Percentiles rank a stretch among this genome's conserved stretches.
Conservation (phyloP, 37 sponge, comb jelly and placozoan genomes). For the Ianthella basta region DNA sequence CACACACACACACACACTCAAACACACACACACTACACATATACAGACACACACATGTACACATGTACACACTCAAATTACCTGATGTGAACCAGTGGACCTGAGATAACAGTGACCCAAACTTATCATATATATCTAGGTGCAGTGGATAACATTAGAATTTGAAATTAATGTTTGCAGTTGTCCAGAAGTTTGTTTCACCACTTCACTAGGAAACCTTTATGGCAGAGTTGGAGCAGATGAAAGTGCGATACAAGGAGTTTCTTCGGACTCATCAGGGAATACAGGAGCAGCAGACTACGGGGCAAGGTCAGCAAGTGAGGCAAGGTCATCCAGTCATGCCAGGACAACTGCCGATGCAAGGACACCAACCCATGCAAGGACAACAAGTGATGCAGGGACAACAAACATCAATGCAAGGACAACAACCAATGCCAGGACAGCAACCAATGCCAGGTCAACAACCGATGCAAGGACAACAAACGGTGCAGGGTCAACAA, state of each 20-base stretch:
- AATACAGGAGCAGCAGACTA: neutral
- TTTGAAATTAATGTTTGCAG: too few species aligned
- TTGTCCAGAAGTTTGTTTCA: neutral
- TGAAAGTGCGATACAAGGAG: neutral
- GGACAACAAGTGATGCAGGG: neutral
- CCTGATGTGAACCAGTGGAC: too few species aligned
- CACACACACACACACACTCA: neutral
- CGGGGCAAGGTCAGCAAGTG: neutral
- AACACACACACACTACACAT: too few species aligned
- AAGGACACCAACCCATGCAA: neutral
- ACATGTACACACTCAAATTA: too few species aligned
- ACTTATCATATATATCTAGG: too few species aligned
- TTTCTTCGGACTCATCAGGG: neutral
- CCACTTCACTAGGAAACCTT: neutral
- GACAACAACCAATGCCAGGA: neutral
- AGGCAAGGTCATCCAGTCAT: neutral
- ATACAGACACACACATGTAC: too few species aligned
- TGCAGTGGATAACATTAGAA: too few species aligned
- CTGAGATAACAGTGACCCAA: too few species aligned
- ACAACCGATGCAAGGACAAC: conserved; percentile 6
- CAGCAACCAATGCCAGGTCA: neutral
- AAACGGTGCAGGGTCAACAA: neutral
- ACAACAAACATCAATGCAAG: neutral
- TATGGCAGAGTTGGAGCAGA: conserved; percentile 1
- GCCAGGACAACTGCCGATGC: neutral